Base-by-base conservation (phyloP, 1,140 invertebrate species). In the Hylaeus volcanicus region DNA sequence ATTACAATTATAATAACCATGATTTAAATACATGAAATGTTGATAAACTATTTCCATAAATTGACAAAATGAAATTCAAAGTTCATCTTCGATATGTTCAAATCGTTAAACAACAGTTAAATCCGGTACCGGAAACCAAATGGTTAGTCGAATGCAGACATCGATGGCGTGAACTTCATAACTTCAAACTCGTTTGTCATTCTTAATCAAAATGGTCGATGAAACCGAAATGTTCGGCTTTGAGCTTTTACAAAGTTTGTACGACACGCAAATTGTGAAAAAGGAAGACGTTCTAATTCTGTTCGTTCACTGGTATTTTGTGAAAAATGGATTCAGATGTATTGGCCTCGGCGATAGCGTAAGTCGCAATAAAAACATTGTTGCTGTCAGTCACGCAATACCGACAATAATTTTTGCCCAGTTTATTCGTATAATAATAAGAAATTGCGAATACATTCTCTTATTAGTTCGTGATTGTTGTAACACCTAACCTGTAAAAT, bases 301-400 rank as follows among this genome's bases (percentile, higher is more conserved):
- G 39, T 94, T 97, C 63, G 92, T 95, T 41, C 96, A 97, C 89
- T 97, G 96, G 94, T 95, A 95, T 89, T 90, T 97, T 2, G 93
- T 95, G 1, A 96, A 96, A 91, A 95, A 95, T 89, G 96, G 95
- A 55, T 97, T 96, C 83, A 94, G 94, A 79, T 97, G 95, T 86
- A 94, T 97, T 81, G 96, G 96, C 64, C 91, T 96, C 58, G 96
- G 96, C 4, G 96, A 97, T 89, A 94, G 95, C 81, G 96, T 96
- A 92, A 91, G 89, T 88, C 65, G 51, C 39, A 15, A 72, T 15
- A 37, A 63, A 73, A 14, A 12, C 37, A 5, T 58, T 43, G 45
- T 15, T 61, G 14, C 15, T 0, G 9, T n/a, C 15, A 60, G 15
- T 53, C 55, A 5, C 63, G 63, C 45, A 80, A 75, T 69, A 45